These are phyloP conservation scores for Anneissia japonica DNA, from an alignment of 35 echinoderm and acorn worm genomes.

Conservation along the genomic window DNA sequence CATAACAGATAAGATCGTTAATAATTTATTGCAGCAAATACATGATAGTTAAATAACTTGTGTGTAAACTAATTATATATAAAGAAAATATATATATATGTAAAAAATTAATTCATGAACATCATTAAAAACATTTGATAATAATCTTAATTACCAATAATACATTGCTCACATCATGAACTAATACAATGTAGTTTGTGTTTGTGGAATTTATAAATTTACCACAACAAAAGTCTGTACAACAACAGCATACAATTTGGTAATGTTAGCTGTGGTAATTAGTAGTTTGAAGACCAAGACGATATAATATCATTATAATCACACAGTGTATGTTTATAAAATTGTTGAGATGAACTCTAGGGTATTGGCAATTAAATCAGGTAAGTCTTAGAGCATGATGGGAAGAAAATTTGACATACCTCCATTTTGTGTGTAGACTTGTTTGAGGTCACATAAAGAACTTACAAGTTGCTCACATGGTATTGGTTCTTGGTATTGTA, in stretches of 20 bases:
- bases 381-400: background rate
- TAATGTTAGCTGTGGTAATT: background rate
- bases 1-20: too few species aligned
- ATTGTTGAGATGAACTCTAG: background rate
- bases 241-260: background rate
- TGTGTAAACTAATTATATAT: too few species aligned
- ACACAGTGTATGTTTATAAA: too few species aligned
- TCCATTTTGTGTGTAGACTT: conserved; percentile 97
- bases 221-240: background rate
- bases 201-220: too few species aligned
- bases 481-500: conserved; percentile 95
- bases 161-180: too few species aligned
- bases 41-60: too few species aligned
- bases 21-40: background rate
- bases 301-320: too few species aligned
- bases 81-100: too few species aligned
- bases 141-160: too few species aligned
- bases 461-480: conserved; percentile 98
- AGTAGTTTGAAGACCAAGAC: background rate
- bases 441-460: conserved; percentile 95
- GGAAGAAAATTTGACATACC: conserved; percentile 39
- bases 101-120: too few species aligned
- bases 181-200: too few species aligned
- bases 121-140: too few species aligned
- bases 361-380: background rate